phyloP scores from a whole-genome alignment of 2,113 vertebrate genomes.

The Protobothrops mucrosquamatus region DNA sequence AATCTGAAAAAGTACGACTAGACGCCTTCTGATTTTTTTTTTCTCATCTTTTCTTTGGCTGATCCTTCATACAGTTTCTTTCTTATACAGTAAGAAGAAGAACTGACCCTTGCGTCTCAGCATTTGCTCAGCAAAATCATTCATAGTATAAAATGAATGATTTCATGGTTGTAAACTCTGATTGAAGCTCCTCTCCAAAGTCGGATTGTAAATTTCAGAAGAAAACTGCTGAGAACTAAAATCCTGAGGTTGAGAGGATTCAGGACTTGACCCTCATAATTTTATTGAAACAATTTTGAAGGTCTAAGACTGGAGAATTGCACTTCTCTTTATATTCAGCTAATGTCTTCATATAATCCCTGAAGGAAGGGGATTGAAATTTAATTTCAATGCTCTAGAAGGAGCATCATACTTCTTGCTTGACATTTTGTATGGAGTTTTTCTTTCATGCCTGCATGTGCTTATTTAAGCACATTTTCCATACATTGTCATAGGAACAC shows the following conservation, averaged over 20 bases:
- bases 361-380: slow-evolving; percentile 9
- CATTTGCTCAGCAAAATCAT: slow-evolving; percentile 51
- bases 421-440: neutral
- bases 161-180: slow-evolving; percentile 44
- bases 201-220: slow-evolving; percentile 41
- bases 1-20: neutral
- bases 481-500: neutral
- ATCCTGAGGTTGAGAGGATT: neutral
- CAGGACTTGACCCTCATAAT: slow-evolving; percentile 10
- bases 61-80: slow-evolving; percentile 36
- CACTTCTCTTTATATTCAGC: slow-evolving; percentile 25
- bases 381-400: neutral
- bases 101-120: slow-evolving; percentile 34
- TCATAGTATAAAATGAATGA: slow-evolving; percentile 48
- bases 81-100: slow-evolving; percentile 52
- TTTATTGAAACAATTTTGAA: slow-evolving; percentile 28
- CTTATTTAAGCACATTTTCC: neutral
- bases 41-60: slow-evolving; percentile 13
- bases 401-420: slow-evolving; percentile 10
- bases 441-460: neutral
- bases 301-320: slow-evolving; percentile 25
- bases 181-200: slow-evolving; percentile 51
- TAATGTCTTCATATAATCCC: neutral
- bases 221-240: slow-evolving; percentile 45
- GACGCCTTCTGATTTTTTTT: neutral